Evolutionary conservation across 2,797 vertebrate species (phyloP), one percentile per base, ranked within the genome.

Genomic region (Emydoidea blandingii): DNA sequence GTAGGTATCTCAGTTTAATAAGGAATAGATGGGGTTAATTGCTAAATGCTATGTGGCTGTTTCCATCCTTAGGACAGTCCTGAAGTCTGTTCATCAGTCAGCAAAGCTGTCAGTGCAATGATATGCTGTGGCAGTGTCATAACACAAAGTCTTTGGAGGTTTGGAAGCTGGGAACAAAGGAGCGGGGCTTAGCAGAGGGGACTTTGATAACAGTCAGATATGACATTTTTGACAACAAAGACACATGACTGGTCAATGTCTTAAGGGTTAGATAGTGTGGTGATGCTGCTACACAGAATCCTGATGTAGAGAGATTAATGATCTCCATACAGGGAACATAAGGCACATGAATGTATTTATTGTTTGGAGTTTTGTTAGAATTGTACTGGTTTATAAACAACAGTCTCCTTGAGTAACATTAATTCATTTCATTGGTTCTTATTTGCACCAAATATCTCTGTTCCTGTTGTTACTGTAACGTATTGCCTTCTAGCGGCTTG

Each of bases 381-480:
- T 25, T 87, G 79, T 62, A 37, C 4, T 53, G 50, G 86, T 88
- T 41, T 92, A 3, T 50, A 81, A 59, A 5, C 14, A 21, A 41
- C n/a, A 23, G 34, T 37, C 9, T 41, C 37, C 37, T 23, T 11
- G 27, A 29, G 37, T 47, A 29, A 16, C 12, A 76, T 53, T 1
- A 31, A 5, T 12, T 81, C 21, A 15, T 59, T 74, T 2, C 18
- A 85, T 91, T n/a, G 72, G 91, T 9, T 4, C 18, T 50, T 2
- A 62, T 88, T 88, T 92, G 72, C 72, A 47, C 53, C 81, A 53
- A 47, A 11, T 87, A 50, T 79, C 19, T 25, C 65, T 72, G 19
- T 72, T 86, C 41, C 52, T 72, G 85, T 18, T n/a, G 34, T 2
- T 89, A 72, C 14, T 79, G 3, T 57, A 57, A 29, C 53, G 79